Evolutionary conservation across 2,113 vertebrate species (phyloP).

Genomic region (Rhagologus leucostigma): DNA sequence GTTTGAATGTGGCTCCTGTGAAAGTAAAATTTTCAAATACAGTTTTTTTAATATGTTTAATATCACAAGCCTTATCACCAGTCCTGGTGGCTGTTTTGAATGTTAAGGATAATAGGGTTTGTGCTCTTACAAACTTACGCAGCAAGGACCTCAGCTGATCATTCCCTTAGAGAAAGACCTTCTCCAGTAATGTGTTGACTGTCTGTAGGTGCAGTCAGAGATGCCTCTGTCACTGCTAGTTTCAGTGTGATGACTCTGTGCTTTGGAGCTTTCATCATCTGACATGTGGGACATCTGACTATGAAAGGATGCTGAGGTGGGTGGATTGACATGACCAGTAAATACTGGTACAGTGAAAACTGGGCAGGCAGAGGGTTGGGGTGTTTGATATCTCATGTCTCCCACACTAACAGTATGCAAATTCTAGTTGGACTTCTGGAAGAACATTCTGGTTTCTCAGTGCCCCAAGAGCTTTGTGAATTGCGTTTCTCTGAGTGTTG

Average conservation of each 20-base stretch:
- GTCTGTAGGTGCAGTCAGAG: neutral
- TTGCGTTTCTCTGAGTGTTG: neutral
- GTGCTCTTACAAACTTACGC: neutral
- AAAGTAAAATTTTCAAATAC: neutral
- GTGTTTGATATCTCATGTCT: neutral
- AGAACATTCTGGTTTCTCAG: fast-evolving
- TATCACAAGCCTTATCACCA: neutral
- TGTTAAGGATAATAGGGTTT: neutral
- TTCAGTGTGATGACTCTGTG: neutral
- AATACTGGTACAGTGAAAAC: neutral
- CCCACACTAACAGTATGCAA: neutral
- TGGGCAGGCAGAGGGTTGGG: neutral
- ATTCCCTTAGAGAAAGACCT: neutral
- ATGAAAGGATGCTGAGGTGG: neutral
- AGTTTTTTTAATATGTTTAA: neutral
- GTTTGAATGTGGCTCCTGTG: neutral
- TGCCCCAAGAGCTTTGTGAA: neutral
- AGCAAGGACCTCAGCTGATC: neutral
- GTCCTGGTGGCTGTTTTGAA: neutral
- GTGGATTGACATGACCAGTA: neutral
- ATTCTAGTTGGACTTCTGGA: neutral
- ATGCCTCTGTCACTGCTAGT: neutral
- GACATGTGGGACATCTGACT: neutral
- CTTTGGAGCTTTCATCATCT: neutral
- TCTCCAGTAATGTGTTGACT: neutral